These are phyloP conservation scores for Loxodonta africana DNA, from an alignment of 2,113 vertebrate genomes.

Conservation along the genomic window DNA sequence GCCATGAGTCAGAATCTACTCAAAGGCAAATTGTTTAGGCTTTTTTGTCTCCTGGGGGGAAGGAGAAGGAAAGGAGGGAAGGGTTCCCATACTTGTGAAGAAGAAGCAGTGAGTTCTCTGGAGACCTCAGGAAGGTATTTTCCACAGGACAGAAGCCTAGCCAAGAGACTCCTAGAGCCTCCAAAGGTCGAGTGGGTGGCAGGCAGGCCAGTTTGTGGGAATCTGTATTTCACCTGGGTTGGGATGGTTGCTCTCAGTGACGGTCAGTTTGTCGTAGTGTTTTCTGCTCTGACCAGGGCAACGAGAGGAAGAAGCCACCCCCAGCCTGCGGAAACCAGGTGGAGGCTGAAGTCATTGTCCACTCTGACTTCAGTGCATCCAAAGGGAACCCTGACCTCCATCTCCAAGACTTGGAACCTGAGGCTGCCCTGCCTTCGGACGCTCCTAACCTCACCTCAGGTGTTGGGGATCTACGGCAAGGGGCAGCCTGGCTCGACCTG, in stretches of 20 bases:
- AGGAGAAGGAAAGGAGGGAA: not conserved
- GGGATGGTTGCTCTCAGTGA: not conserved
- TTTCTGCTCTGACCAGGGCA: constrained; percentile 79
- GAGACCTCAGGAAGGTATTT: not conserved
- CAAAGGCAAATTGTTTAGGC: not conserved
- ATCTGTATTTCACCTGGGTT: not conserved
- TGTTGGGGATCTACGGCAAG: constrained; percentile 49
- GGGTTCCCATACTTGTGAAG: not conserved
- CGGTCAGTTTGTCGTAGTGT: not conserved
- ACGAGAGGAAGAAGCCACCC: constrained; percentile 86
- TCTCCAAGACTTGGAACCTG: constrained; percentile 81
- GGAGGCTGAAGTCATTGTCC: constrained; percentile 97
- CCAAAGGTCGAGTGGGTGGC: not conserved
- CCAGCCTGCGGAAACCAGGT: constrained; percentile 92
- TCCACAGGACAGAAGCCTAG: not conserved
- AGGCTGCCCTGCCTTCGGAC: constrained; percentile 55
- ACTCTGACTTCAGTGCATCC: constrained; percentile 94
- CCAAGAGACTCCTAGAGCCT: not conserved
- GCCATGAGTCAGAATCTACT: not conserved
- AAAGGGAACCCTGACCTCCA: constrained; percentile 83
- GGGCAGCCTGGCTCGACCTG: constrained; percentile 64
- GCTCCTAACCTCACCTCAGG: not conserved
- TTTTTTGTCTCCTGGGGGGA: not conserved
- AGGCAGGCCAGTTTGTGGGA: not conserved
- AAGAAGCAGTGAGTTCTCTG: not conserved